phyloP scores from a whole-genome alignment of 2,113 vertebrate genomes.

The Hemibates koningsi region DNA sequence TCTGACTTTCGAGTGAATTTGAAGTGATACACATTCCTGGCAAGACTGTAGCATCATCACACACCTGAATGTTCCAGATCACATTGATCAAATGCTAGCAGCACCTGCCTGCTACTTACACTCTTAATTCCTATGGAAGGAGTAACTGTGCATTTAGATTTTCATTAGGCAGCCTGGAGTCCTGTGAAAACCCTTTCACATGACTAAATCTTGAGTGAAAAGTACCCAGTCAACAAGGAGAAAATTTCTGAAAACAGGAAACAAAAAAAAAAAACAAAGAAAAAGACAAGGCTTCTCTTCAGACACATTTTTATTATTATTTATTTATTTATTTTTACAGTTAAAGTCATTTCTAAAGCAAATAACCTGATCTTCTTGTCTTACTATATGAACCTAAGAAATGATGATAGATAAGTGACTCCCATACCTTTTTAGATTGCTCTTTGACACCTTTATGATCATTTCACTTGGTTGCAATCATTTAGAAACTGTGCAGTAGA shows the following conservation, averaged over 20 bases:
- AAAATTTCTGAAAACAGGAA: neutral
- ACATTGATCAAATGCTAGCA: neutral
- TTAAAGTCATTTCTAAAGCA: neutral
- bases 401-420: neutral
- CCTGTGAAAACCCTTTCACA: neutral
- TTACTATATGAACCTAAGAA: neutral
- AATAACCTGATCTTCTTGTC: neutral
- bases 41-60: neutral
- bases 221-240: neutral
- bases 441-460: neutral
- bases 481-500: neutral
- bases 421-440: neutral
- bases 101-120: neutral
- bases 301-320: neutral
- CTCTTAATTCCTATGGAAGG: neutral
- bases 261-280: accelerated
- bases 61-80: neutral
- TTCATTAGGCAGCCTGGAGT: neutral
- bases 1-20: neutral
- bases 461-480: neutral
- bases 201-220: neutral
- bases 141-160: neutral
- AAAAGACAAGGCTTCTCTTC: neutral
- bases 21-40: neutral
- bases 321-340: neutral